Conservation (phyloP, 2,113 vertebrate species). For the Pimephales promelas region DNA sequence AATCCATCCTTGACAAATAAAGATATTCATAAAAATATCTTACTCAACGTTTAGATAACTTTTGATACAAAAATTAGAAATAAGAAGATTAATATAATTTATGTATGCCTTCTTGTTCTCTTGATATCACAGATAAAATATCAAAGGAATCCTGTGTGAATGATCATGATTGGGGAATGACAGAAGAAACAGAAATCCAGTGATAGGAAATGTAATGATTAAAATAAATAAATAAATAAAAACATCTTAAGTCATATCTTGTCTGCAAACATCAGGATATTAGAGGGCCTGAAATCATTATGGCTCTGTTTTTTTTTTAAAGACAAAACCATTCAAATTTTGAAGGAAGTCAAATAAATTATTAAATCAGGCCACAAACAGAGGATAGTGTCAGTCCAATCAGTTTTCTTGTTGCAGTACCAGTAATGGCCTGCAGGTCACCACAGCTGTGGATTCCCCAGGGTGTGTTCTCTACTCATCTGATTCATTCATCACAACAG, state of each 20-base stretch:
- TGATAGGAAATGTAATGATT: no score
- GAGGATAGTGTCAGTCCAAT: neutral
- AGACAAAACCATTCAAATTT: slow-evolving; percentile 7
- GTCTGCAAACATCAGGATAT: neutral
- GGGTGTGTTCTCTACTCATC: slow-evolving; percentile 5
- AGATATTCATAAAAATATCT: no score
- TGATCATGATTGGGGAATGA: neutral
- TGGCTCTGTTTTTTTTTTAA: neutral
- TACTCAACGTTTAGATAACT: no score
- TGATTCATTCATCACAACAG: neutral
- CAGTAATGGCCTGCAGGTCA: neutral
- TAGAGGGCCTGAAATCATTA: neutral
- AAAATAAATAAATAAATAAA: no score
- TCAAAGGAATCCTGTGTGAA: neutral
- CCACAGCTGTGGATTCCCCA: slow-evolving; percentile 8
- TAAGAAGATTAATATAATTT: neutral
- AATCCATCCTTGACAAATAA: no score
- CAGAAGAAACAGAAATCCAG: no score
- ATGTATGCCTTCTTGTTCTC: neutral
- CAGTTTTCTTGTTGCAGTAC: neutral
- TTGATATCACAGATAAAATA: neutral
- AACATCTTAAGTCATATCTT: neutral
- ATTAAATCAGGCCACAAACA: neutral
- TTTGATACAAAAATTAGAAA: neutral
- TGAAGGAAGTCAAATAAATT: neutral